Percentiles rank a stretch among this genome's conserved stretches.
Conservation (phyloP, 2,888 invertebrate genomes). For the Phortica okadai region DNA sequence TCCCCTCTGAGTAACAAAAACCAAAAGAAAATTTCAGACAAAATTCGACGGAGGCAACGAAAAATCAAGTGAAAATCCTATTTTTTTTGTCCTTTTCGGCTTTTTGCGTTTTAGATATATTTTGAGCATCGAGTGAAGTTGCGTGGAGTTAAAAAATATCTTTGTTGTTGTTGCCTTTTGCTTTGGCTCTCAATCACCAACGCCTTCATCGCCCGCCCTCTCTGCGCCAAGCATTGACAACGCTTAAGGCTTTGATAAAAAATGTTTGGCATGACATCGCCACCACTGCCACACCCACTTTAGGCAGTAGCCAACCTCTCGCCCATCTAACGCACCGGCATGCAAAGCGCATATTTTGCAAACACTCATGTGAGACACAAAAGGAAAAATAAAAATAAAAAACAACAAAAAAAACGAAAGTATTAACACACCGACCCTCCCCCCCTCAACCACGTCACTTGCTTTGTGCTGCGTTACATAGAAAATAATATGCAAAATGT, state of each 20-base stretch:
- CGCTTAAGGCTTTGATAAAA: constrained; percentile 70
- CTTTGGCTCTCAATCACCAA: neutral
- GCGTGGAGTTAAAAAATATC: neutral
- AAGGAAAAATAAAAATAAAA: neutral
- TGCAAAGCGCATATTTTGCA: constrained; percentile 56
- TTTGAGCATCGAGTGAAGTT: constrained; percentile 57
- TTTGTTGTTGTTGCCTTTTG: neutral
- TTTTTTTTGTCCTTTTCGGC: constrained; percentile 55
- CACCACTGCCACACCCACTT: constrained; percentile 50
- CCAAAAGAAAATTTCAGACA: constrained; percentile 60
- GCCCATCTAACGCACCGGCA: constrained; percentile 52
- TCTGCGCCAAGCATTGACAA: neutral
- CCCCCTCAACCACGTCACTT: constrained; percentile 35
- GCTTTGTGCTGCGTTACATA: constrained; percentile 58
- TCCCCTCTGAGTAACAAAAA: constrained; percentile 33
- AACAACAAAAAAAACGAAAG: neutral
- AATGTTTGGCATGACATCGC: constrained; percentile 40
- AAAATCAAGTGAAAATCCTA: constrained; percentile 63
- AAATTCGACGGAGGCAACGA: constrained; percentile 62
- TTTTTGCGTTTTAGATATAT: constrained; percentile 56
- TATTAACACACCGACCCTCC: neutral
- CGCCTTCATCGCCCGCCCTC: neutral
- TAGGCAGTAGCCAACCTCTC: too few species aligned
- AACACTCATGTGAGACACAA: neutral
- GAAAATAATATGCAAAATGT: constrained; percentile 72